phyloP scores from a whole-genome alignment of 2,113 vertebrate genomes.

The Ceratotherium simum region DNA sequence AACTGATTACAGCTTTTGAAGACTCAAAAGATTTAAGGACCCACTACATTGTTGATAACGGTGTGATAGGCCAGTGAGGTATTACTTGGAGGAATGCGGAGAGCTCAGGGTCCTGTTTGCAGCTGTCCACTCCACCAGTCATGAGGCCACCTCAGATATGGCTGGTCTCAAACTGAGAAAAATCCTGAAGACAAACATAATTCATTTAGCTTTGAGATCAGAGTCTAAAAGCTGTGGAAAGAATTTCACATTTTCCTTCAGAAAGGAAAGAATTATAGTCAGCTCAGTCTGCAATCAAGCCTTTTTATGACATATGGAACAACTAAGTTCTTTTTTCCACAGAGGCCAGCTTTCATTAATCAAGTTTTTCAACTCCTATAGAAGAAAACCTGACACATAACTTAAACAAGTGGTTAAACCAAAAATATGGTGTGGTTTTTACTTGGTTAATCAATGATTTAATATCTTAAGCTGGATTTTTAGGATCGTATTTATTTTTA shows the following conservation, averaged over 20 bases:
- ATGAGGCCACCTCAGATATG: neutral
- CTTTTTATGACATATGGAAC: slow-evolving; percentile 62
- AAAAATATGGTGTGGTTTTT: slow-evolving; percentile 46
- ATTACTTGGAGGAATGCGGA: neutral
- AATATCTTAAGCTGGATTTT: slow-evolving; percentile 19
- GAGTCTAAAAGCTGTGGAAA: slow-evolving; percentile 41
- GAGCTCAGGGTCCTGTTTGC: neutral
- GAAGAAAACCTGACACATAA: slow-evolving; percentile 55
- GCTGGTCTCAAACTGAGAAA: slow-evolving; percentile 16
- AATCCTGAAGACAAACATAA: slow-evolving; percentile 40
- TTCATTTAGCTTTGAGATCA: slow-evolving; percentile 66
- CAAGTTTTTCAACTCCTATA: slow-evolving; percentile 31
- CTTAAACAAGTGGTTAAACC: slow-evolving; percentile 45
- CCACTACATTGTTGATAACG: neutral
- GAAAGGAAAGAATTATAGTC: slow-evolving; percentile 62
- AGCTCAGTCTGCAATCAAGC: slow-evolving; percentile 19
- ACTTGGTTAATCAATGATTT: slow-evolving; percentile 56
- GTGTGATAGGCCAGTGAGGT: neutral
- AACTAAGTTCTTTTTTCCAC: slow-evolving; percentile 48
- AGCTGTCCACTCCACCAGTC: neutral
- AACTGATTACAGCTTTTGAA: slow-evolving; percentile 19
- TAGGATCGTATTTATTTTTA: slow-evolving; percentile 19
- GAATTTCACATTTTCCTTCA: slow-evolving; percentile 47
- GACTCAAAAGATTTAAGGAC: neutral
- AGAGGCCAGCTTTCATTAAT: slow-evolving; percentile 63